Conservation (phyloP, 2,797 vertebrate genomes). For the Rallus crepitans region DNA sequence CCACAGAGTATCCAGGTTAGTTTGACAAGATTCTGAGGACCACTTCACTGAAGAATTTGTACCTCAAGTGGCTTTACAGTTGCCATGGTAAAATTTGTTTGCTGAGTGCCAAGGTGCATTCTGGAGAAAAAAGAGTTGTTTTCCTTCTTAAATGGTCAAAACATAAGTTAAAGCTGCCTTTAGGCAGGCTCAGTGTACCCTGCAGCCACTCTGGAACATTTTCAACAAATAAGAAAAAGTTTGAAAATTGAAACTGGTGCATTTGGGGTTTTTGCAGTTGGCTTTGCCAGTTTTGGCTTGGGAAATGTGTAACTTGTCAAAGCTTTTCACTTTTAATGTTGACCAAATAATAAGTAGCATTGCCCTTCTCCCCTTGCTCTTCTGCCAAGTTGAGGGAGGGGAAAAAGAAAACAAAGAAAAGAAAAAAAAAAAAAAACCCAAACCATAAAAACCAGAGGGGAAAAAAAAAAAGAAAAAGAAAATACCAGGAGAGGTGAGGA, state of each 20-base stretch:
- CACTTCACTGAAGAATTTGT: neutral
- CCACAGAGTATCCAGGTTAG: neutral
- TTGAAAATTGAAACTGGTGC: neutral
- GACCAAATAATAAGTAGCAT: neutral
- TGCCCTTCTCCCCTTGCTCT: neutral
- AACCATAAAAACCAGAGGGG: neutral
- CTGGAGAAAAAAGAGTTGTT: neutral
- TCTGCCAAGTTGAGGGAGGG: neutral
- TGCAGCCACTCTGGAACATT: neutral
- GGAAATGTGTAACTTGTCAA: neutral
- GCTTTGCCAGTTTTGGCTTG: neutral
- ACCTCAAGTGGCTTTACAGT: neutral
- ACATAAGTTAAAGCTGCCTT: neutral
- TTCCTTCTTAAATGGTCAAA: neutral
- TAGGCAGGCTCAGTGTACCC: neutral
- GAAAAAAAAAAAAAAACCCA: rapidly evolving
- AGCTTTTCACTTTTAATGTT: neutral
- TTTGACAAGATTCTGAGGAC: neutral
- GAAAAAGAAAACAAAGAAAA: too few species aligned
- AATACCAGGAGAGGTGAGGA: neutral
- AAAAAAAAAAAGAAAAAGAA: neutral
- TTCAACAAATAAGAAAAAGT: neutral
- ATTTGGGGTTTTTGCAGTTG: neutral
- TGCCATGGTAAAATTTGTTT: neutral
- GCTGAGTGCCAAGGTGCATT: neutral